These are phyloP conservation scores for Macroglossus sobrinus DNA, from an alignment of 2,113 vertebrate genomes.

Conservation along the genomic window DNA sequence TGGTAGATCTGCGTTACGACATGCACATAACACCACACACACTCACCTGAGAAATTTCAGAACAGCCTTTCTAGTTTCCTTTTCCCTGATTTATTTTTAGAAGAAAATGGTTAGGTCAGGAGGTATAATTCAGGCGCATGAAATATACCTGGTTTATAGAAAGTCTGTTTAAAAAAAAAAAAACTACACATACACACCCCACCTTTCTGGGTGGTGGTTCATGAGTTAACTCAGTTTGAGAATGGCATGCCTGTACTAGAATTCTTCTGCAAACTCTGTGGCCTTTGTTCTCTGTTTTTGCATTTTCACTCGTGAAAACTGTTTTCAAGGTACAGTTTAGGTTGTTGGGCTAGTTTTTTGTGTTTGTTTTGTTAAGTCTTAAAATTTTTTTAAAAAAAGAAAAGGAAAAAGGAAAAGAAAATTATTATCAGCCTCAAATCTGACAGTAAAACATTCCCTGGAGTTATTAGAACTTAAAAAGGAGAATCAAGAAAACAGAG, in stretches of 20 bases:
- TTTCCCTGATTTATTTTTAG: conserved; percentile 57
- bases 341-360: background rate
- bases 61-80: conserved; percentile 47
- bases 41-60: conserved; percentile 56
- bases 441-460: background rate
- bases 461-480: background rate
- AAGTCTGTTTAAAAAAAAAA: conserved; percentile 57
- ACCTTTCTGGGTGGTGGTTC: conserved; percentile 60
- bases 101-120: conserved; percentile 60
- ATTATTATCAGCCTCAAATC: background rate
- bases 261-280: background rate
- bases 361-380: background rate
- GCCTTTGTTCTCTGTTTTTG: rapidly evolving
- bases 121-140: conserved; percentile 61
- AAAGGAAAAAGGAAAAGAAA: background rate
- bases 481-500: background rate
- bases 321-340: background rate
- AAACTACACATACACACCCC: background rate
- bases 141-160: conserved; percentile 59
- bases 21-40: rapidly evolving
- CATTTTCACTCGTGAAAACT: background rate
- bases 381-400: background rate
- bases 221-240: conserved; percentile 57
- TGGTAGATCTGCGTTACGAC: conserved; percentile 56
- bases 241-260: background rate